phyloP scores from a whole-genome alignment of 2,888 invertebrate genomes.

The Odontothrips loti region DNA sequence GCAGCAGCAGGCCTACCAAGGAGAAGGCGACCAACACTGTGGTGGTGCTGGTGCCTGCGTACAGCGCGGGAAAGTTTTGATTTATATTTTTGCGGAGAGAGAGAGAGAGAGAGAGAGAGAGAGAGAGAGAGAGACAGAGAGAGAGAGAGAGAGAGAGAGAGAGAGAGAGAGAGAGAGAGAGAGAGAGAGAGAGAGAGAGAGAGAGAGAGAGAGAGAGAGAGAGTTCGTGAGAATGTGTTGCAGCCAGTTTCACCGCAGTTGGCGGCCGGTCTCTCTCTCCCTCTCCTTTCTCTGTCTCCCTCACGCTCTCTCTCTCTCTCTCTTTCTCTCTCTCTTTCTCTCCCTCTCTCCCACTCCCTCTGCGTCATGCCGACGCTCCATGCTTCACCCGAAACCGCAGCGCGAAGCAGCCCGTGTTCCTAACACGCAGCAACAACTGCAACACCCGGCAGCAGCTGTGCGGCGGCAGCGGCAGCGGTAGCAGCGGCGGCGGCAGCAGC shows the following conservation, averaged over 20 bases:
- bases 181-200: not conserved
- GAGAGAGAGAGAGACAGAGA: too few relatives aligned
- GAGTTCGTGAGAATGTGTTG: not conserved
- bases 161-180: not conserved
- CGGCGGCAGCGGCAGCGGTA: not conserved
- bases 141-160: too few relatives aligned
- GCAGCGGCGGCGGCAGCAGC: too few relatives aligned
- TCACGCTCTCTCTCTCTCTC: too few relatives aligned
- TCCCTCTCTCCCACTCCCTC: not conserved
- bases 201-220: not conserved
- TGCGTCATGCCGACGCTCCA: conserved; percentile 2
- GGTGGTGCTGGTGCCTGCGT: not conserved
- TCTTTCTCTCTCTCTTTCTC: too few relatives aligned
- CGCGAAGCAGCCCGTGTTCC: not conserved
- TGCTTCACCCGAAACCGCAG: conserved; percentile 2
- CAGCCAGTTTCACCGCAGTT: conserved; percentile 21
- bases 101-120: too few relatives aligned
- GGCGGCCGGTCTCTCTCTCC: not conserved
- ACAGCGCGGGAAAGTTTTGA: conserved; percentile 4
- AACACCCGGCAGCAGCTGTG: not conserved
- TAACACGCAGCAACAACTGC: too few relatives aligned
- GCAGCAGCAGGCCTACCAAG: not conserved
- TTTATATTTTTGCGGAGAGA: conserved; percentile 9
- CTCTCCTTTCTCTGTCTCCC: too few relatives aligned
- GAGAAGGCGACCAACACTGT: not conserved